A percentile compares a stretch with the other conserved stretches of the same genome.
Conservation (phyloP, 2,797 vertebrate species). For the Novumbra hubbsi region DNA sequence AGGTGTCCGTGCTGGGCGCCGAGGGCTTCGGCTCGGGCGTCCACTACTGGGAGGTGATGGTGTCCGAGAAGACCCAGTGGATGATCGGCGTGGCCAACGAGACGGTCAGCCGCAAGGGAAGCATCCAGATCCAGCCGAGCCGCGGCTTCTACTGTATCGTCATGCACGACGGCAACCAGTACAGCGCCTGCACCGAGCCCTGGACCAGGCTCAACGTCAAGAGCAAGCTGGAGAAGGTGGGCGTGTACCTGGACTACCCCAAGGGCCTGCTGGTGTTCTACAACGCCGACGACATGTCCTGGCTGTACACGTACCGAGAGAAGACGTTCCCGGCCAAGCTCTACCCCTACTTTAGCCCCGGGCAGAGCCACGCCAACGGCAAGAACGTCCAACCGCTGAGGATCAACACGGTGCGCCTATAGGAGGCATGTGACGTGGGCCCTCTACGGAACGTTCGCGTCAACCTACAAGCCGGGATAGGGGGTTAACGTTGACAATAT, state of each 20-base stretch:
- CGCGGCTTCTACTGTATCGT: slow-evolving; percentile 97
- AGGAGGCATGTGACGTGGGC: slow-evolving; percentile 21
- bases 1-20: slow-evolving; percentile 91
- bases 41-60: slow-evolving; percentile 98
- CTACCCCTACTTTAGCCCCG: slow-evolving; percentile 94
- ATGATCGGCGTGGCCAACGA: slow-evolving; percentile 95
- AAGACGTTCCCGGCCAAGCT: slow-evolving; percentile 85
- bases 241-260: slow-evolving; percentile 94
- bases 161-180: slow-evolving; percentile 98
- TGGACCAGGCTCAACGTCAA: slow-evolving; percentile 97
- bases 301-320: slow-evolving; percentile 97
- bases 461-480: neutral
- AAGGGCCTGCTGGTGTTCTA: slow-evolving; percentile 97
- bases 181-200: slow-evolving; percentile 97
- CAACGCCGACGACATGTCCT: slow-evolving; percentile 97
- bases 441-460: neutral
- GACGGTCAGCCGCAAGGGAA: slow-evolving; percentile 91
- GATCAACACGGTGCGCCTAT: slow-evolving; percentile 96
- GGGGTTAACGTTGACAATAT: neutral
- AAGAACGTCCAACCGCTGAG: slow-evolving; percentile 96
- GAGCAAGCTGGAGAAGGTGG: slow-evolving; percentile 95
- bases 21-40: slow-evolving; percentile 86
- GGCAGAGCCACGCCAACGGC: slow-evolving; percentile 96
- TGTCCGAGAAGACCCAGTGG: slow-evolving; percentile 98
- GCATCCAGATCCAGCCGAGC: slow-evolving; percentile 96